Conservation (phyloP, 2,888 invertebrate genomes). For the Polia nebulosa region DNA sequence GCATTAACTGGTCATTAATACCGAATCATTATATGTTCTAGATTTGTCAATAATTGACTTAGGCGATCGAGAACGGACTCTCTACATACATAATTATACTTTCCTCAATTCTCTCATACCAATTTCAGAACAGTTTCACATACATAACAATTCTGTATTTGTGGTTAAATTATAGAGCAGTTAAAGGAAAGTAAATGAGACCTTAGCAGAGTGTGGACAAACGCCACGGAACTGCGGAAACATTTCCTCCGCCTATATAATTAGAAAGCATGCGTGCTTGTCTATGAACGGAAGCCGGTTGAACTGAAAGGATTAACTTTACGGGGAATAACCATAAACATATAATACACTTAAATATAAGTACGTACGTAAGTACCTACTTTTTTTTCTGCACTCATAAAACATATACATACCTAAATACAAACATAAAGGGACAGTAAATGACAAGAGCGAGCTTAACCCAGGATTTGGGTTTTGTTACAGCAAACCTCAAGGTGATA, state of each 20-base stretch:
- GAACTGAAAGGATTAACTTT: constrained; percentile 30
- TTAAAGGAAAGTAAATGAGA: constrained; percentile 65
- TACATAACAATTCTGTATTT: constrained; percentile 35
- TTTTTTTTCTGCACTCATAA: too few relatives aligned
- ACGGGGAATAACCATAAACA: constrained; percentile 19
- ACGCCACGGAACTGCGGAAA: constrained; percentile 52
- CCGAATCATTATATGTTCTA: neutral
- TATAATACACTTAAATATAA: too few relatives aligned
- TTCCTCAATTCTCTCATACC: constrained; percentile 18
- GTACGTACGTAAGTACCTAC: neutral
- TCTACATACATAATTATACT: neutral
- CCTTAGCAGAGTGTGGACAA: constrained; percentile 39
- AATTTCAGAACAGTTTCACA: constrained; percentile 39
- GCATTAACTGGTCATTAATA: too few relatives aligned
- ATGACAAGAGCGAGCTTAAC: too few relatives aligned
- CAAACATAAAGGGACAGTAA: too few relatives aligned
- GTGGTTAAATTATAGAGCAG: constrained; percentile 51
- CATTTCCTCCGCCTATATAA: constrained; percentile 62
- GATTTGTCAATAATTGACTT: neutral
- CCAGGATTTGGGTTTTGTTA: too few relatives aligned
- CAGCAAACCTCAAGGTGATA: too few relatives aligned
- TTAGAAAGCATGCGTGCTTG: constrained; percentile 64
- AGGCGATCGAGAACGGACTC: neutral
- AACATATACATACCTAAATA: too few relatives aligned
- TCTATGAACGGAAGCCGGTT: constrained; percentile 45